Percentiles rank a stretch among this genome's conserved stretches.
phyloP scores from a whole-genome alignment of 2,113 vertebrate genomes.

The Hemicordylus capensis region DNA sequence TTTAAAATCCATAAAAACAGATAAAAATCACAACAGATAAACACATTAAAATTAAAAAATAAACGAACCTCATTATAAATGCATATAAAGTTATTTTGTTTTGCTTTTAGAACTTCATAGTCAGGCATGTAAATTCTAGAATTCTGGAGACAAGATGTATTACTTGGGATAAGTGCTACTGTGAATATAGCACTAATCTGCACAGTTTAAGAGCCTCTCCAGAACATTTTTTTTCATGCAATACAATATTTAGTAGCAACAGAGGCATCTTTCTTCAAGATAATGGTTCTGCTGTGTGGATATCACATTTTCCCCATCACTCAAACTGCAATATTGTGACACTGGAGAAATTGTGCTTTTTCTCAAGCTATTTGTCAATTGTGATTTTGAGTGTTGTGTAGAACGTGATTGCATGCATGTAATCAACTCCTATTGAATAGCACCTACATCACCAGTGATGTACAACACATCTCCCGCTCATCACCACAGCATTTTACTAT shows the following conservation, averaged over 20 bases:
- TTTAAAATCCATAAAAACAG: no score
- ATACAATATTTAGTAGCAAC: not conserved
- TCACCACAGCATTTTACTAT: not conserved
- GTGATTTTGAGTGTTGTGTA: not conserved
- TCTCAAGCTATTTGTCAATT: not conserved
- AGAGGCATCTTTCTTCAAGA: not conserved
- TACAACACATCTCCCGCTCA: no score
- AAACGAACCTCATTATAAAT: slow-evolving; percentile 50
- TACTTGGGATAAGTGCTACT: no score
- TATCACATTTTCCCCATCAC: not conserved
- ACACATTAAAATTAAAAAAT: no score
- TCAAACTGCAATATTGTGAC: not conserved
- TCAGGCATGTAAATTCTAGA: not conserved
- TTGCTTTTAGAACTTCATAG: not conserved
- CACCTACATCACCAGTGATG: not conserved
- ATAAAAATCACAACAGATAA: no score
- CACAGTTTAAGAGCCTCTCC: not conserved
- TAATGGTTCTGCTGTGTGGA: not conserved
- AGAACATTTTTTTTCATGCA: not conserved
- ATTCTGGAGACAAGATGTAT: no score
- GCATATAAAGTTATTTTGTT: slow-evolving; percentile 23
- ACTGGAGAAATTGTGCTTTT: not conserved
- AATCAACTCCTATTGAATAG: not conserved
- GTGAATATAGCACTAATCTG: no score
- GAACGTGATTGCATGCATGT: no score